A percentile compares a stretch with the other conserved stretches of the same genome.
phyloP scores from a whole-genome alignment of 2,797 vertebrate species.

The Tadarida brasiliensis region DNA sequence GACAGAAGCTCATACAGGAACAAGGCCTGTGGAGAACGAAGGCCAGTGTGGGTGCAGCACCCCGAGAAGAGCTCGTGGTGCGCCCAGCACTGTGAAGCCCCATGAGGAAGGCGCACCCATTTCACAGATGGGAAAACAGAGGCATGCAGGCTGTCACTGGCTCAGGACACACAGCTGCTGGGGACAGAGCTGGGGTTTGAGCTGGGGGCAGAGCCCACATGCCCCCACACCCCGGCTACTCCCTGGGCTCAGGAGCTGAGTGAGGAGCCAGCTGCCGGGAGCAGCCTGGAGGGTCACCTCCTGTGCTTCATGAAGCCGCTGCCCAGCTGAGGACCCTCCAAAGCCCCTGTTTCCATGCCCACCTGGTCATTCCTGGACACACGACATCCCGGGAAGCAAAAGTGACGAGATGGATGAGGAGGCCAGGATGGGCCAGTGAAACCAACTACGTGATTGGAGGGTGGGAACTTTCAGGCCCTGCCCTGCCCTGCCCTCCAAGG shows the following conservation, averaged over 20 bases:
- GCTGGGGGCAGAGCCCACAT: accelerated
- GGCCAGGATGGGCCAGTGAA: neutral
- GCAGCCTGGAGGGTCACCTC: neutral
- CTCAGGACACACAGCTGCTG: neutral
- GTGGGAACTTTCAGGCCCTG: neutral
- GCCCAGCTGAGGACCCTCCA: neutral
- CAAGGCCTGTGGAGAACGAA: slow-evolving; percentile 87
- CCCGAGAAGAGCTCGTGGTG: accelerated
- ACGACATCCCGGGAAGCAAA: neutral
- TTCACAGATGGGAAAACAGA: neutral
- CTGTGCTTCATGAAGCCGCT: neutral
- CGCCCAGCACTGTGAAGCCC: accelerated
- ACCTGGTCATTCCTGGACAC: neutral
- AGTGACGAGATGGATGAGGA: neutral
- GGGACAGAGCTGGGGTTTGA: neutral
- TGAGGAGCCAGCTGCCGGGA: neutral
- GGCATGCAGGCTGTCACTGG: too few relatives aligned
- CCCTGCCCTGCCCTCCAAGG: too few relatives aligned
- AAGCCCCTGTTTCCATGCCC: neutral
- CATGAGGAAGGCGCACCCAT: neutral
- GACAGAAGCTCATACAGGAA: slow-evolving; percentile 88
- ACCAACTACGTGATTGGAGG: neutral
- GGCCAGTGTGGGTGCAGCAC: accelerated
- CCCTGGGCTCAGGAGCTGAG: accelerated
- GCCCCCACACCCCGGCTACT: too few relatives aligned